Evolutionary conservation across 1,140 invertebrate genomes (phyloP), one percentile per base, ranked within the genome.

Genomic region (Pararge aegeria): DNA sequence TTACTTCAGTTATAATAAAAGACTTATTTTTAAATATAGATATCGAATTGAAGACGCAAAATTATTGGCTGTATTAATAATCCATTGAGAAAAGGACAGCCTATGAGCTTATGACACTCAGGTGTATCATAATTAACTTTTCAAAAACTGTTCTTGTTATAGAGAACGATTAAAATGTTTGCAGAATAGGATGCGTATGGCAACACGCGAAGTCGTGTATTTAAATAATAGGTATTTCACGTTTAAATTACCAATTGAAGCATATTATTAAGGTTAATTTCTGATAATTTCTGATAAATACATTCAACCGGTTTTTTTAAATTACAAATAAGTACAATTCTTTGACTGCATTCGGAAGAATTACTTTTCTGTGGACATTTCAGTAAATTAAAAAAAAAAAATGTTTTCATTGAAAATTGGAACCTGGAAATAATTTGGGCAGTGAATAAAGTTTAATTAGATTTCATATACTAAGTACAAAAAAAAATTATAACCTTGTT

Each of bases 51-150:
- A 34, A 34, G 30, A 12, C 30, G 30, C 7, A 34, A 34, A 34
- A 34, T 34, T 34, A 34, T 34, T 34, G 30, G 7, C 30, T 3
- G 30, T 34, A 34, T 34, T 34, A 34, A 34, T 46, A 46, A 46
- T 46, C 42, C 42, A 20, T 46, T 20, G 18, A 46, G 42, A n/a
- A 20, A 20, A 46, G 3, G 42, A 34, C 30, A 30, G 29, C 29
- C 30, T 49, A 38, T 38, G 20, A 6, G 10, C 13, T 52, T 10
- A 18, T 37, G 57, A 46, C 50, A 46, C 46, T 53, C 46, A 21
- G 20, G 19, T 42, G 52, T 34, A 34, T 53, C 40, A 55, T 55
- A 55, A 55, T 46, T 55, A 55, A 55, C 38, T 30, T 55, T 55
- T 55, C 24, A 37, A 53, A n/a, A 34, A 34, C 30, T 34, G n/a